Percentiles rank a stretch among this genome's conserved stretches.
These are phyloP conservation scores for Zaprionus lineosus DNA, from an alignment of 2,888 invertebrate genomes.

Conservation along the genomic window DNA sequence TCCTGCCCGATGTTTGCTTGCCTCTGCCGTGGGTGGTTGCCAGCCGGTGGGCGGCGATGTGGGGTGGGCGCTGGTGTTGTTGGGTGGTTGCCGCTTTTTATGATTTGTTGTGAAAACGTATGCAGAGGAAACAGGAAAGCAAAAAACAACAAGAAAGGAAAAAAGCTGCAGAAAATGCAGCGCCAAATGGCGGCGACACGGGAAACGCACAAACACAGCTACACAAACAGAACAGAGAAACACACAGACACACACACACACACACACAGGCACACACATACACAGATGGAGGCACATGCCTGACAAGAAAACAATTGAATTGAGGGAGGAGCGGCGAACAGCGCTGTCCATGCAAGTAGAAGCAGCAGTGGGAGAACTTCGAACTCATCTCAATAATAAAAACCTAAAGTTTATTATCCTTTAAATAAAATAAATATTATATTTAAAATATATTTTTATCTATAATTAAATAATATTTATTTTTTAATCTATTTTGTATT, in stretches of 20 bases:
- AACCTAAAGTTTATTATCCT: too few relatives aligned
- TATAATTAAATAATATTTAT: too few relatives aligned
- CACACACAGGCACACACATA: conserved; percentile 12
- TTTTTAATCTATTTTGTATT: not conserved
- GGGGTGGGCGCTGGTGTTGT: conserved; percentile 29
- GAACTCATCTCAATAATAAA: conserved; percentile 34
- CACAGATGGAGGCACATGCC: conserved; percentile 36
- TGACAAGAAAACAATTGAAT: conserved; percentile 50
- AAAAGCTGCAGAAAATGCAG: conserved; percentile 53
- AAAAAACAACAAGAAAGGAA: conserved; percentile 22
- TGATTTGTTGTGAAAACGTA: conserved; percentile 74
- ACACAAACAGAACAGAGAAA: conserved; percentile 7
- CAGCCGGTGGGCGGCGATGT: conserved; percentile 9
- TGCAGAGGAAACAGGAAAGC: conserved; percentile 69
- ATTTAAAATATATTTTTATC: too few relatives aligned
- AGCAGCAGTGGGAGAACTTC: conserved; percentile 24
- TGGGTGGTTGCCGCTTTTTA: conserved; percentile 50
- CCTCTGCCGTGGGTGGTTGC: conserved; percentile 34
- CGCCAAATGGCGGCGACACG: conserved; percentile 48
- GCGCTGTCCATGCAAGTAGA: conserved; percentile 35
- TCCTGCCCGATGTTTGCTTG: conserved; percentile 26
- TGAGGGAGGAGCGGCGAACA: conserved; percentile 23
- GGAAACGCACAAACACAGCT: conserved; percentile 33
- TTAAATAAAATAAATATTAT: too few relatives aligned
- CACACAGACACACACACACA: conserved; percentile 11